Evolutionary conservation across 2,888 invertebrate genomes (phyloP).

Genomic region (Chouioia cunea): DNA sequence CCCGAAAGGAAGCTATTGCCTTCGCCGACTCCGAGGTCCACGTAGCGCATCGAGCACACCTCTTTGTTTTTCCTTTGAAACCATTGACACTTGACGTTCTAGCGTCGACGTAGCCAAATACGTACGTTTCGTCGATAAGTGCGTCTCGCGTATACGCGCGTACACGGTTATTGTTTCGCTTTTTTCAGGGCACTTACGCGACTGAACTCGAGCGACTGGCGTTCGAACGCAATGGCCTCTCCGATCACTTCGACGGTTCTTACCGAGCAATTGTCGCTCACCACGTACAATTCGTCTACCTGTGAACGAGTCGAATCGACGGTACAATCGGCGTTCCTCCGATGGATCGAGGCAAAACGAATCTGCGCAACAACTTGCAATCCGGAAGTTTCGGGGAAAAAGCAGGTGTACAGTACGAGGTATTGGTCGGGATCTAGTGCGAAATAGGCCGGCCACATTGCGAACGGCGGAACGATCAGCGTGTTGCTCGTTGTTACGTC

Average conservation of each 20-base stretch:
- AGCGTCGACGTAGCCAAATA: conserved; percentile 8
- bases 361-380: conserved; percentile 58
- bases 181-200: conserved; percentile 40
- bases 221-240: conserved; percentile 66
- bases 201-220: conserved; percentile 31
- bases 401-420: conserved; percentile 63
- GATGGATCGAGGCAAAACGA: too few relatives aligned
- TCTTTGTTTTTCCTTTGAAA: conserved; percentile 18
- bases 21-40: conserved; percentile 32
- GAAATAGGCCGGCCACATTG: conserved; percentile 67
- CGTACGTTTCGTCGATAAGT: background rate
- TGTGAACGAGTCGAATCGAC: conserved; percentile 46
- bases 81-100: conserved; percentile 42
- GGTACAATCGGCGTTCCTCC: background rate
- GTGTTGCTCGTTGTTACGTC: conserved; percentile 57
- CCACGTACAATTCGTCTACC: conserved; percentile 65
- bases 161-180: too few relatives aligned
- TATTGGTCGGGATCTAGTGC: conserved; percentile 61
- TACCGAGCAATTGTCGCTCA: conserved; percentile 67
- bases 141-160: too few relatives aligned
- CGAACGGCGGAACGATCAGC: conserved; percentile 61
- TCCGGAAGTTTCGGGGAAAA: conserved; percentile 64
- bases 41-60: conserved; percentile 35
- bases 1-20: background rate
- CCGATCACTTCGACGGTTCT: conserved; percentile 67